Percentiles rank a stretch among this genome's conserved stretches.
These are phyloP conservation scores for Macrocentrus cingulum DNA, from an alignment of 1,140 invertebrate species.

Conservation along the genomic window DNA sequence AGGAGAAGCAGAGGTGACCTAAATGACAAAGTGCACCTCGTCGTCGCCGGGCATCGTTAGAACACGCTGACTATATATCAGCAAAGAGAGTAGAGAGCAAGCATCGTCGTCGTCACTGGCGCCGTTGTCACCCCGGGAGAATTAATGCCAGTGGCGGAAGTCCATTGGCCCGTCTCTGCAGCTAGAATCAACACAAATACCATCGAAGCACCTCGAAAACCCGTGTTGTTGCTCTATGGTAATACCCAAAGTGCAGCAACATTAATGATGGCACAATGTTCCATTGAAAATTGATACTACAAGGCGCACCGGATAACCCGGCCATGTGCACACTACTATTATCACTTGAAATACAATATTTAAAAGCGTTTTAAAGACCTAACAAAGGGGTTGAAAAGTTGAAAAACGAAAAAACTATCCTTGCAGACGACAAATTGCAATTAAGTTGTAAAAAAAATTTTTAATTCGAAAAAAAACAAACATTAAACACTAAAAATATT, in stretches of 20 bases:
- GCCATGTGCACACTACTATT: background rate
- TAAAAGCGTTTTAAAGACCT: background rate
- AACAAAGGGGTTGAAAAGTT: background rate
- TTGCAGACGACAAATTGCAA: background rate
- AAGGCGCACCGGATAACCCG: background rate
- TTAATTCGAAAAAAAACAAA: background rate
- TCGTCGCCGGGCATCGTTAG: conserved; percentile 17
- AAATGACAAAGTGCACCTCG: no score
- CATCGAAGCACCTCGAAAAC: background rate
- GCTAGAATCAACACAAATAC: conserved; percentile 4
- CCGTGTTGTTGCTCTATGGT: background rate
- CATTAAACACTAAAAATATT: background rate
- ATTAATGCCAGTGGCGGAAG: conserved; percentile 30
- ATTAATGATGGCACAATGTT: background rate
- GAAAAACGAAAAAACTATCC: no score
- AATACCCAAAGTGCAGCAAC: background rate
- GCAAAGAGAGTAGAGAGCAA: background rate
- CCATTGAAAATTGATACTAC: conserved; percentile 21
- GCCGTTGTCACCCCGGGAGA: conserved; percentile 23
- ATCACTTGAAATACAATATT: background rate
- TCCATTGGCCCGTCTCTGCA: conserved; percentile 15
- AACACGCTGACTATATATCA: conserved; percentile 23
- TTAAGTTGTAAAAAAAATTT: background rate
- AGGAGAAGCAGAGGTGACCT: background rate
- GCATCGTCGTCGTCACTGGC: conserved; percentile 24